Evolutionary conservation across 2,113 vertebrate genomes (phyloP).

Genomic region (Gnathonemus longibarbis): DNA sequence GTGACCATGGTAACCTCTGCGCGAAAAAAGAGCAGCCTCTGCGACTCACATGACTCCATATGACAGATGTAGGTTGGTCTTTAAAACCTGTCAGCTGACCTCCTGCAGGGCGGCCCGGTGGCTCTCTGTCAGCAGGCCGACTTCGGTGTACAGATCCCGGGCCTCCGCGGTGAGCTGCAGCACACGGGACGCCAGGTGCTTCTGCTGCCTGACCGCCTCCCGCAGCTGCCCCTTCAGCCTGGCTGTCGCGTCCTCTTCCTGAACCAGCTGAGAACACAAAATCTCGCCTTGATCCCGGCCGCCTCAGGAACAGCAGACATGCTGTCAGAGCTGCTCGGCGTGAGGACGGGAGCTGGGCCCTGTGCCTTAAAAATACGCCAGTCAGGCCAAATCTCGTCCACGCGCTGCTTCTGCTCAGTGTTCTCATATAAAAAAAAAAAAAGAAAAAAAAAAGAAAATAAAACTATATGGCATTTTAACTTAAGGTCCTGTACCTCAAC

Average conservation of each 20-base stretch:
- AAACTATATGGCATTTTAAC: background rate
- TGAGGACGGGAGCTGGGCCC: background rate
- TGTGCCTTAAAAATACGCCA: background rate
- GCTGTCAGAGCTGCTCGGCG: background rate
- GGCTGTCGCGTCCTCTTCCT: conserved; percentile 33
- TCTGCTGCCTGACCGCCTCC: conserved; percentile 32
- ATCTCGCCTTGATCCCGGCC: background rate
- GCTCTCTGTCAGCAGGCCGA: conserved; percentile 30
- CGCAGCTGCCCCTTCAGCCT: conserved; percentile 31
- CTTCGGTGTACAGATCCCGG: conserved; percentile 23
- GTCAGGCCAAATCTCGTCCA: background rate
- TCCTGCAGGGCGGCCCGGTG: conserved; percentile 33
- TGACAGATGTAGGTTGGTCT: conserved; percentile 4
- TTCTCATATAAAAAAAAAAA: background rate
- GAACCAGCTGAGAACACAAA: conserved; percentile 30
- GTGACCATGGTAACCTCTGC: conserved; percentile 1
- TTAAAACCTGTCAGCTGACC: conserved; percentile 8
- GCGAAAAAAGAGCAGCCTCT: background rate
- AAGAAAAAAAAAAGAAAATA: background rate
- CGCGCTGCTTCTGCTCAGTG: background rate
- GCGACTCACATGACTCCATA: background rate
- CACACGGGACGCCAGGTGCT: conserved; percentile 22
- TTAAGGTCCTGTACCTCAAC: background rate
- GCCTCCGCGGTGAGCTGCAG: conserved; percentile 11
- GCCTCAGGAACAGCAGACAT: background rate